Base-by-base conservation (phyloP, 2,888 invertebrate species). In the Cryptus armator region DNA sequence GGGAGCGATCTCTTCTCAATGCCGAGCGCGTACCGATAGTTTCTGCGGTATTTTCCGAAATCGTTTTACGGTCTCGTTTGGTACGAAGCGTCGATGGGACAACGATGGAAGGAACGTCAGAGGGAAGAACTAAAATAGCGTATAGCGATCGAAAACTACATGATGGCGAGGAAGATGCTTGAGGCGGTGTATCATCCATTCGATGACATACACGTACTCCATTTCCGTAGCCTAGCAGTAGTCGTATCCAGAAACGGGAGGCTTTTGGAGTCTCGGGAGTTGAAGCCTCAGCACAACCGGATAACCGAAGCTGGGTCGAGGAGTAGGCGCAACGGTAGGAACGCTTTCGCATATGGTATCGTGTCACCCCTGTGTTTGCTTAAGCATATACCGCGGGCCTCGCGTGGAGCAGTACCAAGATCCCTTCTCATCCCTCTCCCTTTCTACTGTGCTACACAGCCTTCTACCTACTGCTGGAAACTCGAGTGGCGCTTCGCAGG, bases 351-450 rank as follows among this genome's bases (percentile, higher is more conserved):
- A 90, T 90, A 91, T 89, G 91, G 90, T 91, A 90, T 91, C 90
- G 89, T 89, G 89, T 91, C 90, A 87, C 87, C 87, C 37, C 86
- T 88, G 88, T 91, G 90, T 91, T 92, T 92, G 90, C 90, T 89
- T 90, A 91, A 91, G 89, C 89, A 90, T 88, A 89, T 88, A 79
- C 48, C 64, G 71, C 76, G 14, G 67, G 43, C 86, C 85, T 86
- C 88, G 83, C 86, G 82, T 48, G 59, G 64, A 66, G 70, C 56
- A 29, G 44, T 46, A 79, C 71, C 75, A 59, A 48, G 44, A 78
- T 81, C 70, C 68, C 59, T 64, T 66, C 77, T 67, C 51, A 62
- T 53, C 70, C 67, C 37, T 59, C 7, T 24, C 12, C 48, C 24
- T 81, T 37, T 67, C 78, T 48, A 32, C 16, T 48, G 37, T 19